Base-by-base conservation (phyloP, 2,888 invertebrate species). In the Eulithis prunata region DNA sequence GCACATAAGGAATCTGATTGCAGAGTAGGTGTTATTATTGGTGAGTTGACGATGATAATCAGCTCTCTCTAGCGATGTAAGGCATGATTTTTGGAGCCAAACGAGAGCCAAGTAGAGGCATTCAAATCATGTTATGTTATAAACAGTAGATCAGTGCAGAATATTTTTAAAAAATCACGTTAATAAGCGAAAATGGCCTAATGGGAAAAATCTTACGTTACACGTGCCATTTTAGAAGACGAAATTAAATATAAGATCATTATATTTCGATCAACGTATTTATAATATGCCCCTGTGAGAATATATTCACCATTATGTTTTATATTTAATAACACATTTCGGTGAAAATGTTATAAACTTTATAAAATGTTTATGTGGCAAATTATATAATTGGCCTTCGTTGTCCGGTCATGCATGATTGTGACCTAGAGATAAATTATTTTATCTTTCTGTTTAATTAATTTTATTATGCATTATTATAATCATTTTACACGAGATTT, bases 11-110 rank as follows among this genome's bases (percentile, higher is more conserved):
- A 97, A 87, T 94, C 93, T 71, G 93, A 95, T 83, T 97, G 97
- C 91, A 94, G 95, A 79, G 93, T 98, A 86, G 98, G 98, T 80
- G 93, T 97, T 64, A 97, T 98, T 83, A 94, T 96, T 78, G 97
- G 97, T 96, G 94, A 95, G 96, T 95, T 89, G 90, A 86, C 77
- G 91, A 90, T 90, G 89, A 88, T 87, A 79, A 49, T 71, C 72
- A 78, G 87, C 87, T 87, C 88, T 87, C 86, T 80, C 76, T 82
- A 85, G 75, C 69, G 73, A 71, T 70, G 43, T 89, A 89, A 88
- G 84, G 88, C 90, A 90, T 89, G 90, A 76, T 72, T 74, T 72
- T 73, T 78, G 81, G 77, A 83, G 78, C 80, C 79, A 74, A 78
- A 80, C 70, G 89, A 89, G 90, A 91, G 90, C 86, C 74, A 75